Conservation (phyloP, 2,797 vertebrate genomes). For the Glossophaga mutica region DNA sequence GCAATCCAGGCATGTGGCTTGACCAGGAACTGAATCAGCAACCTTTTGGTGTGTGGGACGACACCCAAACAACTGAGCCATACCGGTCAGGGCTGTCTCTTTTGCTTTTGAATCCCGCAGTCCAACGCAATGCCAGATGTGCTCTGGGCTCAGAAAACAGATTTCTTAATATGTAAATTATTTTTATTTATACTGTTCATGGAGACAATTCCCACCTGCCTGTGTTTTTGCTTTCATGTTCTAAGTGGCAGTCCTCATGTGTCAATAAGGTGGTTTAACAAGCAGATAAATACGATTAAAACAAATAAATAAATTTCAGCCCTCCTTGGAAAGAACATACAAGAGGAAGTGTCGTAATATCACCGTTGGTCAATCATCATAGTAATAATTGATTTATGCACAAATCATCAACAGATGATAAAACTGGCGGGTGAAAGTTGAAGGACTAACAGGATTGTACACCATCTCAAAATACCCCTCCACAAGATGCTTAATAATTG, state of each 20-base stretch:
- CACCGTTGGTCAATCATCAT: neutral
- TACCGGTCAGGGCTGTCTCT: neutral
- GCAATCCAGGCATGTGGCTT: neutral
- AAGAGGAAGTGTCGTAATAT: neutral
- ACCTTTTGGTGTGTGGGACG: neutral
- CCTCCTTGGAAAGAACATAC: neutral
- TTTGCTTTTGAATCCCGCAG: neutral
- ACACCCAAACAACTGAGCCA: neutral
- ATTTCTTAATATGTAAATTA: neutral
- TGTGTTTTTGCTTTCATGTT: neutral
- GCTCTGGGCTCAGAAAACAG: neutral
- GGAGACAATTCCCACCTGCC: neutral
- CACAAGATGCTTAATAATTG: neutral
- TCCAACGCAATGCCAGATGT: neutral
- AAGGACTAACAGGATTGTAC: neutral
- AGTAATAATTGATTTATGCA: neutral
- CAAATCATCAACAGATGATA: neutral
- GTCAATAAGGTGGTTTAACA: neutral
- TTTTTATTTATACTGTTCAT: neutral
- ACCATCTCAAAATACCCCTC: neutral
- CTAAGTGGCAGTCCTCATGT: neutral
- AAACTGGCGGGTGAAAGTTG: neutral
- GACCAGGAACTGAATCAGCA: neutral
- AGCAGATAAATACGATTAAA: neutral
- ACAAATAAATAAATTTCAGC: neutral